These are phyloP conservation scores for Cephus runcator DNA, from an alignment of 2,888 invertebrate genomes.

Conservation along the genomic window DNA sequence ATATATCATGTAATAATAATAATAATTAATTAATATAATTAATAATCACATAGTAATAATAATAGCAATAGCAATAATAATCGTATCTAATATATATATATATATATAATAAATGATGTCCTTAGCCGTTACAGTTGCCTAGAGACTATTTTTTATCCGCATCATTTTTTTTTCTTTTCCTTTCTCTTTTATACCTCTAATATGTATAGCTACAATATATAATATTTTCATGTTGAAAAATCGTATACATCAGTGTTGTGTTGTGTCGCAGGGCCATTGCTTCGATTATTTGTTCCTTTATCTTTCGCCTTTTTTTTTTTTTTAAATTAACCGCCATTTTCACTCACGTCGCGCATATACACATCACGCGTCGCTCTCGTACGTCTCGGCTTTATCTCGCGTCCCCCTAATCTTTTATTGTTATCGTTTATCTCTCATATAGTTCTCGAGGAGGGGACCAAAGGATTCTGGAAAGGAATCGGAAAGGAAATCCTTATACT, in stretches of 20 bases:
- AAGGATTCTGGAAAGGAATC: background rate
- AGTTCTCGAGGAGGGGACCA: slow-evolving; percentile 19
- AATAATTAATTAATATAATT: slow-evolving; percentile 22
- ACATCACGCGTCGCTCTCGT: slow-evolving; percentile 15
- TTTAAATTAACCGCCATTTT: background rate
- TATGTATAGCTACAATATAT: slow-evolving; percentile 65
- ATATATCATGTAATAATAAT: slow-evolving; percentile 32
- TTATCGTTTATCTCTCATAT: background rate
- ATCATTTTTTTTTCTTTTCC: slow-evolving; percentile 45
- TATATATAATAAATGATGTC: slow-evolving; percentile 46
- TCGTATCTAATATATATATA: slow-evolving; percentile 36
- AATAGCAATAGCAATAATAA: slow-evolving; percentile 37
- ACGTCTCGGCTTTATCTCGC: background rate
- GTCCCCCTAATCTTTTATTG: background rate
- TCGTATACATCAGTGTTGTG: slow-evolving; percentile 68
- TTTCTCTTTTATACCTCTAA: slow-evolving; percentile 49
- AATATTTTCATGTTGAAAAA: slow-evolving; percentile 67
- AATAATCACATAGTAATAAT: slow-evolving; percentile 29
- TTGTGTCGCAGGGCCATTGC: slow-evolving; percentile 65
- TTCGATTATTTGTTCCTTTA: slow-evolving; percentile 40
- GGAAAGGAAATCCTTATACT: slow-evolving; percentile 3
- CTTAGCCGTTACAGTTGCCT: slow-evolving; percentile 57
- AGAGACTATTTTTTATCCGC: slow-evolving; percentile 49
- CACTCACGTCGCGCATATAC: background rate
- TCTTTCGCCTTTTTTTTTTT: slow-evolving; percentile 3